Evolutionary conservation across 2,113 vertebrate genomes (phyloP).

Genomic region (Calypte anna): DNA sequence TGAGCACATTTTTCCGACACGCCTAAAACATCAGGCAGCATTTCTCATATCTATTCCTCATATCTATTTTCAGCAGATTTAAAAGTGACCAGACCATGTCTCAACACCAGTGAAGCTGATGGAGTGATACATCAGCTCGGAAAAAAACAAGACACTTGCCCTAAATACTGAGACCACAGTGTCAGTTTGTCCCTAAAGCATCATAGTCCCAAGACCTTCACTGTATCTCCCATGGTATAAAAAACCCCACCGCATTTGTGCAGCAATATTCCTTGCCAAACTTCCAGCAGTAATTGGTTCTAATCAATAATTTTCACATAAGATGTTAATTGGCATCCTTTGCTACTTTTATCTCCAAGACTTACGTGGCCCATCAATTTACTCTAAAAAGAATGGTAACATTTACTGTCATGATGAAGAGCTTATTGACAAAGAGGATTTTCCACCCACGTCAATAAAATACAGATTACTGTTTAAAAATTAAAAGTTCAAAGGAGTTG

Average conservation of each 20-base stretch:
- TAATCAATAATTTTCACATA: conserved; percentile 52
- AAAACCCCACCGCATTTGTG: not conserved
- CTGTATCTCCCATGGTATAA: not conserved
- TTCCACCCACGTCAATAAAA: conserved; percentile 62
- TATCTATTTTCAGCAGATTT: conserved; percentile 21
- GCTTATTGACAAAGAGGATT: conserved; percentile 58
- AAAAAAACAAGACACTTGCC: not conserved
- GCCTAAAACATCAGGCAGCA: conserved; percentile 44
- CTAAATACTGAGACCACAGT: not conserved
- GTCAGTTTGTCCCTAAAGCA: not conserved
- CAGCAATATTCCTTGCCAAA: not conserved
- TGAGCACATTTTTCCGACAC: conserved; percentile 41
- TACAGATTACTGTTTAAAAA: conserved; percentile 67
- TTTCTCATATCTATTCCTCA: not conserved
- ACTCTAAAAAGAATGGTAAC: conserved; percentile 3
- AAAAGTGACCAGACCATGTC: not conserved
- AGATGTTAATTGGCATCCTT: conserved; percentile 28
- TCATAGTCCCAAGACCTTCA: not conserved
- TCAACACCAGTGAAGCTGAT: not conserved
- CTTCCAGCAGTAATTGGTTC: conserved; percentile 28
- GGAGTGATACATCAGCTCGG: not conserved
- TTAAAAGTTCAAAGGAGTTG: conserved; percentile 66
- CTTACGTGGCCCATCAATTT: conserved; percentile 26
- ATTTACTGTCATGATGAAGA: conserved; percentile 50
- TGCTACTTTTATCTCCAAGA: not conserved